Conservation (phyloP, 30 jellyfish, hydroid and myxozoan genomes). For the Cassiopea xamachana region DNA sequence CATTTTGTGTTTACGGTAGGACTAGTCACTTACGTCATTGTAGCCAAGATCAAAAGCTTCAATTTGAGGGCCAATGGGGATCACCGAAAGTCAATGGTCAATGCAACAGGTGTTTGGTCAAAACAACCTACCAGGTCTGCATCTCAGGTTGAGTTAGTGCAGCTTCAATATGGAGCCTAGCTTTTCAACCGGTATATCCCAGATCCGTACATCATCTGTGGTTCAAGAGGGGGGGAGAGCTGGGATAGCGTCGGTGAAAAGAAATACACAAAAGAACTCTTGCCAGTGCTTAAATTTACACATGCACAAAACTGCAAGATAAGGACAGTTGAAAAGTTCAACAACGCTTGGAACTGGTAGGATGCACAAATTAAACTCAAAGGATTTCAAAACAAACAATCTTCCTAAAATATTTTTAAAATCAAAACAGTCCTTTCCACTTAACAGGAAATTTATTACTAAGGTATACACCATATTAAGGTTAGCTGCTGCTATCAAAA, state of each 20-base stretch:
- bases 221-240: neutral
- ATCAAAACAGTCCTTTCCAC: too few relatives aligned
- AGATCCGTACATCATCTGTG: neutral
- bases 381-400: too few relatives aligned
- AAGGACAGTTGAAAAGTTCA: too few relatives aligned
- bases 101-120: constrained; percentile 71
- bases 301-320: too few relatives aligned
- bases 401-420: too few relatives aligned
- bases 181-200: neutral
- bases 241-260: neutral
- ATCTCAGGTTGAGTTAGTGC: neutral
- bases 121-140: constrained; percentile 27
- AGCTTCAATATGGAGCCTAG: neutral
- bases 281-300: too few relatives aligned
- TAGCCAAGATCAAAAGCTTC: constrained; percentile 68
- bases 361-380: too few relatives aligned
- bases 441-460: too few relatives aligned
- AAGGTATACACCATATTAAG: too few relatives aligned
- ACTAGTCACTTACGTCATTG: constrained; percentile 59
- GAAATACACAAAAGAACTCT: too few relatives aligned
- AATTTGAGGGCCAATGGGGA: constrained; percentile 55
- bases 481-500: too few relatives aligned
- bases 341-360: too few relatives aligned
- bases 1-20: constrained; percentile 42
- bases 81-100: constrained; percentile 73